These are phyloP conservation scores for Otus sunia DNA, from an alignment of 2,113 vertebrate species.

Conservation along the genomic window DNA sequence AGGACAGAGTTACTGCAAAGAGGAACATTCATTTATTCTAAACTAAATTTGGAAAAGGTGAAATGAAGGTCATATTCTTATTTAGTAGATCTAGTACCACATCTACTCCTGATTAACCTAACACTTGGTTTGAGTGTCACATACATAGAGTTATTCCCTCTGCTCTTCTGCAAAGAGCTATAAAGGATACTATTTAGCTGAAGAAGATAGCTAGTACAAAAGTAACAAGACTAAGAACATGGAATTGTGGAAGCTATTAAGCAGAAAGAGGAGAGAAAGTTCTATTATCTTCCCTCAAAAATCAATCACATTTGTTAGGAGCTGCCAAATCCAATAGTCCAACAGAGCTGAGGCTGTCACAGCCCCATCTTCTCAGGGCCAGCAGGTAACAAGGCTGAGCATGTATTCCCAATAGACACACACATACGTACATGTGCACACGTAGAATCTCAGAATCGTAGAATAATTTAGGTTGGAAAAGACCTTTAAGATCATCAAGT, in stretches of 20 bases:
- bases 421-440: accelerated
- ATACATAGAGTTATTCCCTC: neutral
- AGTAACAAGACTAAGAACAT: neutral
- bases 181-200: neutral
- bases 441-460: neutral
- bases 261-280: neutral
- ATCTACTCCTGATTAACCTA: neutral
- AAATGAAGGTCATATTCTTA: neutral
- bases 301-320: neutral
- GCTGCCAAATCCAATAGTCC: neutral
- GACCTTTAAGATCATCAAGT: neutral
- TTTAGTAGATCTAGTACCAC: neutral
- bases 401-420: neutral
- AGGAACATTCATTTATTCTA: neutral
- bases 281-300: neutral
- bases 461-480: neutral
- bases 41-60: neutral
- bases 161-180: neutral
- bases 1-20: neutral
- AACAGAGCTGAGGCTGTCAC: neutral
- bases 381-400: neutral
- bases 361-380: neutral
- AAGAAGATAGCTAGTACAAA: neutral
- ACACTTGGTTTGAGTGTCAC: neutral
- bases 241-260: neutral